Evolutionary conservation across 2,888 invertebrate genomes (phyloP).

Genomic region (Cremastinae sp.): DNA sequence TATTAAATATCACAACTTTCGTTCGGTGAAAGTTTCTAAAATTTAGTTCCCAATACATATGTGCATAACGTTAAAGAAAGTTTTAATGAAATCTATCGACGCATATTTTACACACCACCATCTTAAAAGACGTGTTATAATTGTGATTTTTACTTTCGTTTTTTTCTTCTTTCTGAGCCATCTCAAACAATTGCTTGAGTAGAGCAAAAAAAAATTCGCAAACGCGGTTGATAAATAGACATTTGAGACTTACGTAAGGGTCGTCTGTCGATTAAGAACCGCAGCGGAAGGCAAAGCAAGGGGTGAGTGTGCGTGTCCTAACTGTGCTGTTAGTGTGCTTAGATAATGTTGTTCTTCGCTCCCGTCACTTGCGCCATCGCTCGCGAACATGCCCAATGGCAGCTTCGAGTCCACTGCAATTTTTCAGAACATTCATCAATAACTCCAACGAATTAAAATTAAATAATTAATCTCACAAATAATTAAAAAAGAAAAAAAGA

Average conservation of each 20-base stretch:
- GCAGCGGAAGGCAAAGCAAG: constrained; percentile 82
- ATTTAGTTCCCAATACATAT: too few relatives aligned
- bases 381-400: constrained; percentile 76
- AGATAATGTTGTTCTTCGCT: constrained; percentile 74
- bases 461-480: neutral
- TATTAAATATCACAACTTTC: too few relatives aligned
- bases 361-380: constrained; percentile 71
- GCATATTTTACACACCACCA: too few relatives aligned
- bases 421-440: constrained; percentile 34
- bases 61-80: too few relatives aligned
- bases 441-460: constrained; percentile 5
- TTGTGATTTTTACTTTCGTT: too few relatives aligned
- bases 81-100: too few relatives aligned
- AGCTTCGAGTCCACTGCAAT: constrained; percentile 78
- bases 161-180: too few relatives aligned
- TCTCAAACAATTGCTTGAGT: too few relatives aligned
- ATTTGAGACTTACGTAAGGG: constrained; percentile 80
- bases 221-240: neutral
- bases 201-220: too few relatives aligned
- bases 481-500: neutral
- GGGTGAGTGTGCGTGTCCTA: constrained; percentile 78
- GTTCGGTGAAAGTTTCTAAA: too few relatives aligned
- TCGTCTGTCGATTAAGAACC: constrained; percentile 81
- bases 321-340: constrained; percentile 72
- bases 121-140: too few relatives aligned